Base-by-base conservation (phyloP, 1,140 invertebrate species). In the Pemphigus obesinymphae region DNA sequence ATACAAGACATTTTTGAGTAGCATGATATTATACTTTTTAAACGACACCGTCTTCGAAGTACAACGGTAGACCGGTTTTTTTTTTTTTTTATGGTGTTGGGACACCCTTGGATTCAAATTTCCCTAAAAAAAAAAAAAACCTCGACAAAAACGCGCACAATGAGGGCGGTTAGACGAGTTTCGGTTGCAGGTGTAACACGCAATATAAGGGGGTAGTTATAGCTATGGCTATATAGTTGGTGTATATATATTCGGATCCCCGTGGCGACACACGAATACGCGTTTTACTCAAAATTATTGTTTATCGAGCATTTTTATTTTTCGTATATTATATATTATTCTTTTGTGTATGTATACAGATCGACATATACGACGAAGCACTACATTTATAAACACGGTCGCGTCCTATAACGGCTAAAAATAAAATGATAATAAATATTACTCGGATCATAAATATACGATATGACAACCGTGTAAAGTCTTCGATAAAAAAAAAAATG, bases 171-270 rank as follows among this genome's bases (percentile, higher is more conserved):
- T 34, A 26, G 75, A 58, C 34, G 34, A 58, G 50, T 55, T 78
- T 55, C 13, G n/a, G 50, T 40, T 40, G 75, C 75, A 78, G 75
- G 75, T 78, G 75, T 78, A 78, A 78, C 75, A 40, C 75, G 75
- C 68, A 70, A 70, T 43, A 34, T 17, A 26, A 17, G n/a, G 20
- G 63, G 63, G 63, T 68, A 68, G 11, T 66, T 66, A 37, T 37
- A 58, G 6, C 17, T 0, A 29, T 11, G 43, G 45, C 6, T 26
- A 8, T 58, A 29, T 50, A 73, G 45, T 48, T 48, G 70, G 29
- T 48, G 37, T 34, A 66, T 8, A 29, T 7, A 10, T 58, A 7
- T 78, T 78, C 34, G 75, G 34, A 43, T 55, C 23, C 75, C 75
- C 75, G 75, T 17, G 53, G 75, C 23, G 75, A 78, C 68, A 20